Percentiles rank a stretch among this genome's conserved stretches.
Conservation (phyloP, 2,888 invertebrate genomes). For the Oscheius sp. region DNA sequence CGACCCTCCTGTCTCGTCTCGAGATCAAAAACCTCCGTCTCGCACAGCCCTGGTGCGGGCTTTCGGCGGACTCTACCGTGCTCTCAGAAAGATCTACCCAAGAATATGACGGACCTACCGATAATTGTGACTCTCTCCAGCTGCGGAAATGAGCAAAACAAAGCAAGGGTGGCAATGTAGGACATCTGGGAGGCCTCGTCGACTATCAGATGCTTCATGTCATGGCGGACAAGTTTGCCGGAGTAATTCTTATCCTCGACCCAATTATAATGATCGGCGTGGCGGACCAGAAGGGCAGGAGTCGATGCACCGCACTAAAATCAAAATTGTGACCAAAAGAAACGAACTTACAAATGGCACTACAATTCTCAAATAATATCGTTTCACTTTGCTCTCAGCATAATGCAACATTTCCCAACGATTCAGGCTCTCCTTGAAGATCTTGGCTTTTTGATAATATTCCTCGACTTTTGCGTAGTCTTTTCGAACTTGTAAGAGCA, state of each 20-base stretch:
- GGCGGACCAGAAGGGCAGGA: background rate
- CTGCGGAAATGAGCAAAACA: background rate
- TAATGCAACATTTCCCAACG: background rate
- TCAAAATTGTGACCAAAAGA: background rate
- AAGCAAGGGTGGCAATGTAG: background rate
- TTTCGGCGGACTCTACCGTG: no score
- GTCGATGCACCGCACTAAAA: background rate
- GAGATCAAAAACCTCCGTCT: no score
- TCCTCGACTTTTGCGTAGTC: background rate
- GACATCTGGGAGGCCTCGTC: background rate
- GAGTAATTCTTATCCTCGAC: background rate
- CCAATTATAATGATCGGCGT: background rate
- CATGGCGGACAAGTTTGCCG: background rate
- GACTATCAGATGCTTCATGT: background rate
- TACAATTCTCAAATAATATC: background rate
- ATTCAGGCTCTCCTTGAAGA: background rate
- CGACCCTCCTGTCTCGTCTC: no score
- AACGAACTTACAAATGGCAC: background rate
- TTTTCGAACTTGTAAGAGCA: background rate
- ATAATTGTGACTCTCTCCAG: conserved; percentile 1
- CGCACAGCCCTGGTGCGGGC: no score
- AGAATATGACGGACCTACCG: no score
- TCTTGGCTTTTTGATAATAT: background rate
- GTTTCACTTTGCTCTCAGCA: background rate
- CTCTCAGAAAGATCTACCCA: no score